phyloP scores from a whole-genome alignment of 2,113 vertebrate genomes.

The Catharus bicknelli region DNA sequence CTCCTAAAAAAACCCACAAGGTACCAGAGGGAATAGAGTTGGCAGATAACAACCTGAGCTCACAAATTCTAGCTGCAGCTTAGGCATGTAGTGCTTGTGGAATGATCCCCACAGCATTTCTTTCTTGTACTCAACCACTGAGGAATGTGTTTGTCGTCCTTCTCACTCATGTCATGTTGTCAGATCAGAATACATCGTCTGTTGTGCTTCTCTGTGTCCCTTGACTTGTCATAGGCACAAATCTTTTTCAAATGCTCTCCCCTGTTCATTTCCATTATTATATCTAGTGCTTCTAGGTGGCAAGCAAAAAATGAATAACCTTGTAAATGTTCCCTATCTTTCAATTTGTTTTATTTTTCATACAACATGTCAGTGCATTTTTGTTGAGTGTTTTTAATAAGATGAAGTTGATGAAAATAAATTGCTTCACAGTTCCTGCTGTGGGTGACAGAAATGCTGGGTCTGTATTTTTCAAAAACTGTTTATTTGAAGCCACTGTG shows the following conservation, averaged over 20 bases:
- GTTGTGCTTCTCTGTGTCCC: background rate
- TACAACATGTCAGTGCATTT: constrained; percentile 35
- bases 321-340: constrained; percentile 54
- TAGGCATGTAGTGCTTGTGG: background rate
- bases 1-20: background rate
- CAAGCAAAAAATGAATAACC: constrained; percentile 58
- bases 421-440: constrained; percentile 60
- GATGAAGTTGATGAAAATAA: constrained; percentile 65
- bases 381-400: constrained; percentile 60
- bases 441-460: constrained; percentile 61
- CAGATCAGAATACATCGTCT: background rate
- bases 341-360: constrained; percentile 64
- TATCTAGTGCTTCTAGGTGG: constrained; percentile 46
- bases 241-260: constrained; percentile 47
- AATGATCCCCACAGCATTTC: constrained; percentile 9
- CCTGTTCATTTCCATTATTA: constrained; percentile 60
- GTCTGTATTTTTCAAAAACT: constrained; percentile 55
- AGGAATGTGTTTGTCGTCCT: constrained; percentile 5
- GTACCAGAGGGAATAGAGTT: background rate
- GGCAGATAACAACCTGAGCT: background rate
- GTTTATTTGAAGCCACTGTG: background rate
- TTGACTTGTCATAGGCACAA: constrained; percentile 33
- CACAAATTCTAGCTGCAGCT: background rate
- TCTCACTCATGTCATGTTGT: constrained; percentile 25
- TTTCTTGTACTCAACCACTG: background rate